These are phyloP conservation scores for Nycticryphes semicollaris DNA, from an alignment of 2,113 vertebrate genomes.

Conservation along the genomic window DNA sequence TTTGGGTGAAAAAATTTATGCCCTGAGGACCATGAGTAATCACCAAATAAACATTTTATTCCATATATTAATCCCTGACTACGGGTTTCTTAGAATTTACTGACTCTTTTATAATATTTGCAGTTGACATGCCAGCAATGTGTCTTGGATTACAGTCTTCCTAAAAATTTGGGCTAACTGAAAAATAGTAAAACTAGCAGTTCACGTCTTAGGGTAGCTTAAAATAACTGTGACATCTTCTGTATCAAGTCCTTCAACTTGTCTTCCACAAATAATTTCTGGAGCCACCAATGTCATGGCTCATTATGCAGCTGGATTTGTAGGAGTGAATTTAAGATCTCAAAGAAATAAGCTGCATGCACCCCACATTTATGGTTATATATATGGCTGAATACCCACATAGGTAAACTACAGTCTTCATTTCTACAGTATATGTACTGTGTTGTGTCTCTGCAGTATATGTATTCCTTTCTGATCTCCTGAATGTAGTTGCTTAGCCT, in stretches of 20 bases:
- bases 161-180: background rate
- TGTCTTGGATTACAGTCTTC: background rate
- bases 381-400: background rate
- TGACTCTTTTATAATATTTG: background rate
- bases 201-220: background rate
- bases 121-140: background rate
- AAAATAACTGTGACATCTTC: background rate
- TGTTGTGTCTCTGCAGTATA: background rate
- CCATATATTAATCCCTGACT: background rate
- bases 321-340: background rate
- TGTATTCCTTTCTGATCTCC: background rate
- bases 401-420: background rate
- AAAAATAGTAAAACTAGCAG: background rate
- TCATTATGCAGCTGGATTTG: background rate
- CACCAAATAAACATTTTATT: background rate
- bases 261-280: background rate
- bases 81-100: background rate
- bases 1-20: background rate
- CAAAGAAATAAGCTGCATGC: background rate
- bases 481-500: background rate
- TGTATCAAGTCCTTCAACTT: background rate
- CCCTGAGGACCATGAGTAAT: background rate
- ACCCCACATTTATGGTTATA: background rate
- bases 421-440: background rate
- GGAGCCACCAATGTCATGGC: background rate